A percentile compares a stretch with the other conserved stretches of the same genome.
Evolutionary conservation across 2,797 vertebrate species (phyloP).

Genomic region (Sebastes itinus): DNA sequence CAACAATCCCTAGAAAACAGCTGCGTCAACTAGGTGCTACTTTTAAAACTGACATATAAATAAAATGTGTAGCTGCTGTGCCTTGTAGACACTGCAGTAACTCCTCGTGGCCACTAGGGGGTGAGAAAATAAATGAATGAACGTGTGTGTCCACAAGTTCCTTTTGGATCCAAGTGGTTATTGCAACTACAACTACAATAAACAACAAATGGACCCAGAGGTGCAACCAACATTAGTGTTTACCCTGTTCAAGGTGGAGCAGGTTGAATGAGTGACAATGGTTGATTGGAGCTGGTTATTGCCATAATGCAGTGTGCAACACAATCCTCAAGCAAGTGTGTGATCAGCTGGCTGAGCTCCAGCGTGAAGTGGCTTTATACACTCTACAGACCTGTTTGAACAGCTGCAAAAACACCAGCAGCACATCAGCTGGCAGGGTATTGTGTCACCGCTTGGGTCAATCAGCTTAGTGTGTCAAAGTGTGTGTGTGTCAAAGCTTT

Average conservation of each 20-base stretch:
- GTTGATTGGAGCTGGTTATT: neutral
- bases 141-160: rapidly evolving
- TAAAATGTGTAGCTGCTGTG: neutral
- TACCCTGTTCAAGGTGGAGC: neutral
- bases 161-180: neutral
- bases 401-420: conserved; percentile 29
- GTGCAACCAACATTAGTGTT: neutral
- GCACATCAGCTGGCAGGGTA: conserved; percentile 8
- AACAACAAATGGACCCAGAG: neutral
- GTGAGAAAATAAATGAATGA: neutral
- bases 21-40: neutral
- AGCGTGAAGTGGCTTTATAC: neutral
- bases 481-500: conserved; percentile 3
- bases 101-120: neutral
- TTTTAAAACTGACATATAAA: neutral
- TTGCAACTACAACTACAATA: neutral
- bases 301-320: conserved; percentile 10
- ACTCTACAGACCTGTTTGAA: conserved; percentile 15
- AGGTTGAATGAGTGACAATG: neutral
- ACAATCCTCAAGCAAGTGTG: conserved; percentile 8
- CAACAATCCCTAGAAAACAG: neutral
- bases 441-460: neutral
- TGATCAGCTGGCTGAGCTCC: neutral
- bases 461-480: conserved; percentile 1
- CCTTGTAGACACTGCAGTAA: neutral